Evolutionary conservation across 2,113 vertebrate genomes (phyloP).

Genomic region (Chinchilla lanigera): DNA sequence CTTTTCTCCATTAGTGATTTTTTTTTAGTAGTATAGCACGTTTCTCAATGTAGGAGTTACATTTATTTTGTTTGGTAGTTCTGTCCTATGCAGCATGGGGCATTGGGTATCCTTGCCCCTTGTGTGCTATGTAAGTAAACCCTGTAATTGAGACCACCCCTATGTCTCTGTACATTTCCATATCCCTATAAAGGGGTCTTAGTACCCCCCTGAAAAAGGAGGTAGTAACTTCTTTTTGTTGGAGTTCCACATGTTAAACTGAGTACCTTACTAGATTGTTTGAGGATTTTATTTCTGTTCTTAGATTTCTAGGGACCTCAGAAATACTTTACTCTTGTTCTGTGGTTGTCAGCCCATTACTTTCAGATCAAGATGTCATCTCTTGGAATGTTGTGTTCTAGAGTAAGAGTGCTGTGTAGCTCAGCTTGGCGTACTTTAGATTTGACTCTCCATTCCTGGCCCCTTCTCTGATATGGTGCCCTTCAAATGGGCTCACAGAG

Average conservation of each 20-base stretch:
- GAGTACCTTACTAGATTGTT: not conserved
- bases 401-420: not conserved
- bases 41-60: not conserved
- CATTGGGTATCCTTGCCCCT: not conserved
- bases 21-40: not conserved
- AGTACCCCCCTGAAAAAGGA: not conserved
- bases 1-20: conserved; percentile 2
- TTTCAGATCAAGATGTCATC: not conserved
- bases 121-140: not conserved
- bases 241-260: not conserved
- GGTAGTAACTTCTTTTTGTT: not conserved
- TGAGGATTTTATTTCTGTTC: conserved; percentile 46
- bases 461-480: not conserved
- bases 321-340: not conserved
- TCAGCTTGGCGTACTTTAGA: not conserved
- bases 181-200: not conserved
- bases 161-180: not conserved
- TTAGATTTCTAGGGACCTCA: conserved; percentile 54
- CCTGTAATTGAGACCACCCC: not conserved
- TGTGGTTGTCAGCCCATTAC: not conserved
- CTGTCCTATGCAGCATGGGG: not conserved
- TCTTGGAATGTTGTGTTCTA: not conserved
- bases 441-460: not conserved
- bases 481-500: not conserved
- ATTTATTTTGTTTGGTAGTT: not conserved